Conservation (phyloP, 2,113 vertebrate species). For the Mellivora capensis region DNA sequence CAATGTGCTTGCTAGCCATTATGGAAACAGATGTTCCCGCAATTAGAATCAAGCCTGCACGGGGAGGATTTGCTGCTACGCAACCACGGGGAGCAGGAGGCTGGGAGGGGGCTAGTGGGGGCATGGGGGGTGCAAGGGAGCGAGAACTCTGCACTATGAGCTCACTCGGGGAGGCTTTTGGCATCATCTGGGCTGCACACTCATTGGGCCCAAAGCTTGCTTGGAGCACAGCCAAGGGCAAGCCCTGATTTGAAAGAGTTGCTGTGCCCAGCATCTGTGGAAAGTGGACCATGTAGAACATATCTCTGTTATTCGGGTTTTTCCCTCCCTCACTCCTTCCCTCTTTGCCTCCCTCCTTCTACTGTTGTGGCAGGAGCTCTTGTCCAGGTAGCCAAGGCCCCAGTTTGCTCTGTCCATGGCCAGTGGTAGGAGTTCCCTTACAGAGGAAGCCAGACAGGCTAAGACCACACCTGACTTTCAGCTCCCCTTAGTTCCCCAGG, state of each 20-base stretch:
- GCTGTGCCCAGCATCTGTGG: neutral
- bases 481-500: neutral
- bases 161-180: constrained; percentile 81
- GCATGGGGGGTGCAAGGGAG: constrained; percentile 43
- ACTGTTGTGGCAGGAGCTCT: neutral
- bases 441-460: neutral
- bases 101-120: constrained; percentile 31
- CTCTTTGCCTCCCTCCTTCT: neutral
- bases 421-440: rapidly evolving
- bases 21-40: constrained; percentile 90
- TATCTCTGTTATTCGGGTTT: constrained; percentile 26
- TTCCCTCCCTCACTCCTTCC: neutral
- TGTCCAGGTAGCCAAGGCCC: neutral
- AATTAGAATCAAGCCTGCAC: constrained; percentile 87
- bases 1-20: constrained; percentile 89
- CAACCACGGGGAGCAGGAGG: constrained; percentile 76
- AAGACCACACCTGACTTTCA: neutral
- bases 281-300: constrained; percentile 46
- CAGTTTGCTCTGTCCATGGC: neutral
- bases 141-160: constrained; percentile 72
- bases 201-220: constrained; percentile 75
- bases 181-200: constrained; percentile 78
- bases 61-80: constrained; percentile 87
- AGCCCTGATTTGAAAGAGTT: constrained; percentile 64
- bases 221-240: constrained; percentile 78